phyloP scores from a whole-genome alignment of 2,113 vertebrate species.

The Psittacula cyanocephala region DNA sequence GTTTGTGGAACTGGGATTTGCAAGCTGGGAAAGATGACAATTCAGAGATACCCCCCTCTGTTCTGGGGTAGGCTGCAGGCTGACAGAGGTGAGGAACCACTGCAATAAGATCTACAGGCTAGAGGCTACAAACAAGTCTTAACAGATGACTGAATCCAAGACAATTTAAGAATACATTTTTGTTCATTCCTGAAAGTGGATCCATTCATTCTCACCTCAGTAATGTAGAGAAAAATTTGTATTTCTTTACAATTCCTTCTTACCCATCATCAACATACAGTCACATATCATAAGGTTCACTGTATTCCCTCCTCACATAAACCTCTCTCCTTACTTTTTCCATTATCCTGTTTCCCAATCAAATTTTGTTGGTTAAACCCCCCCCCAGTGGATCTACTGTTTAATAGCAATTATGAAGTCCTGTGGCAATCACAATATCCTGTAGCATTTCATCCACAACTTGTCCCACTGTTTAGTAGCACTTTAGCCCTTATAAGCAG shows the following conservation, averaged over 20 bases:
- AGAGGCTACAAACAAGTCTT: not conserved
- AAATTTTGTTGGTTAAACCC: not conserved
- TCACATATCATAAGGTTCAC: not conserved
- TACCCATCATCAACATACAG: not conserved
- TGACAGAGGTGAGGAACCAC: not conserved
- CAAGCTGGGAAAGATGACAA: not conserved
- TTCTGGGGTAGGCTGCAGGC: not conserved
- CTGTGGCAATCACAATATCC: not conserved
- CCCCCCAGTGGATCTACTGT: not conserved
- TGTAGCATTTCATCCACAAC: not conserved
- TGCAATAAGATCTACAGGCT: not conserved
- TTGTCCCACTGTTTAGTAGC: not conserved
- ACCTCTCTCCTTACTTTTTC: not conserved
- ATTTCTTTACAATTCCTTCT: not conserved
- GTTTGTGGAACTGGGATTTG: not conserved
- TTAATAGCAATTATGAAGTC: not conserved
- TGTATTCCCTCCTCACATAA: not conserved
- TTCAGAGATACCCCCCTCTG: not conserved
- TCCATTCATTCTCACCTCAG: not conserved
- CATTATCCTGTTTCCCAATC: not conserved
- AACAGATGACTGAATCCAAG: not conserved
- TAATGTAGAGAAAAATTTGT: fast-evolving
- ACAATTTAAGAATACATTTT: not conserved
- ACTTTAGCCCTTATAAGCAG: not conserved
- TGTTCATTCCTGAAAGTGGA: not conserved